Evolutionary conservation across 2,113 vertebrate species (phyloP), one percentile per base, ranked within the genome.

Genomic region (Semnornis frantzii): DNA sequence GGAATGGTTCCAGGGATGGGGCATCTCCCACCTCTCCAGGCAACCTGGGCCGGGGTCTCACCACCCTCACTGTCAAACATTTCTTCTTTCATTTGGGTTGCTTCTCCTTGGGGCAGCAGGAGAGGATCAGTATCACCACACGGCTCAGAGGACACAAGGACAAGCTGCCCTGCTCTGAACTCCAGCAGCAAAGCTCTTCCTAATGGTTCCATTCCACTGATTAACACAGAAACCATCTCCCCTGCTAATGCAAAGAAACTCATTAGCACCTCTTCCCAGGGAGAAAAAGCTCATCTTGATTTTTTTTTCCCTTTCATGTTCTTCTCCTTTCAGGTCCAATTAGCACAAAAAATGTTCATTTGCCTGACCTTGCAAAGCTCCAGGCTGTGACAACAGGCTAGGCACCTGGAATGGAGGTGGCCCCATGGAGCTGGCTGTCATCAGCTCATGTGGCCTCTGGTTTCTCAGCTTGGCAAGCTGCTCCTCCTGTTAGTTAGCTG

Each of bases 181-280:
- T 44, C 48, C 4, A 0, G 14, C 80, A 24, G 12, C 25, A 68
- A 73, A 83, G 52, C 3, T 0, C 69, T 72, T 62, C 65, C 66
- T 12, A 1, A 15, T 1, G 4, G 63, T 2, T 65, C n/a, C 81
- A 31, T 39, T 34, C 39, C 82, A 30, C 71, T 23, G 74, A 73
- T 39, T 7, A 69, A 8, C 16, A 2, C 89, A 54, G 77, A 55
- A 89, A 10, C 50, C 91, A 10, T 46, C 89, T 34, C 84, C 80
- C 46, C 84, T 44, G 78, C 78, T 57, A 55, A 73, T 0, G 59
- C 50, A 18, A 59, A 87, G 94, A 2, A 57, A 68, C 84, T 95
- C 87, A 80, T 92, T 92, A 97, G 87, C 72, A 69, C 93, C 54
- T 93, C 76, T 64, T 60, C 73, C 69, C 82, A 65, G 62, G 42